A percentile compares a stretch with the other conserved stretches of the same genome.
Evolutionary conservation across 2,113 vertebrate species (phyloP).

Genomic region (Megaleporinus macrocephalus): DNA sequence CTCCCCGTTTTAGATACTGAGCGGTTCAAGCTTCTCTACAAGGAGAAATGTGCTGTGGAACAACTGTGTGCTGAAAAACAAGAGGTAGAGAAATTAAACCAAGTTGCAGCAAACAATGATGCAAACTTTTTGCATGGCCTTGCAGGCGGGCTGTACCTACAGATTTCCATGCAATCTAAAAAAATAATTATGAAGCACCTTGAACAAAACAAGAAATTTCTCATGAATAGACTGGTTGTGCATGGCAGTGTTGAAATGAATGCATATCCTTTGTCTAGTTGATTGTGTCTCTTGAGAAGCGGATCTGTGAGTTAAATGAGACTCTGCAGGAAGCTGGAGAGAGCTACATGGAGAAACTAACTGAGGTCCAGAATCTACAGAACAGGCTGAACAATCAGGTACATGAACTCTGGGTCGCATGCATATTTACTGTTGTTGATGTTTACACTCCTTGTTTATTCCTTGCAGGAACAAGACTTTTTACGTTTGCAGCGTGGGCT

Average conservation of each 20-base stretch:
- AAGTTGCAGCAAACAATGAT: not conserved
- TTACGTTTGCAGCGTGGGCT: slow-evolving; percentile 64
- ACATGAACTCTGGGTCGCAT: not conserved
- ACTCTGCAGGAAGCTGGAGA: slow-evolving; percentile 73
- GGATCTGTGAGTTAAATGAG: slow-evolving; percentile 77
- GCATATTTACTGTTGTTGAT: not conserved
- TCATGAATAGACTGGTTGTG: too few species aligned
- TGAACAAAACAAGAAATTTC: too few species aligned
- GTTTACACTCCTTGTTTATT: not conserved
- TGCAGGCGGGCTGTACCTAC: too few species aligned
- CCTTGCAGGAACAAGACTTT: slow-evolving; percentile 65
- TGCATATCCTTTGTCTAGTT: slow-evolving; percentile 65
- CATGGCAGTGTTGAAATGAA: too few species aligned
- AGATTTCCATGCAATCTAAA: too few species aligned
- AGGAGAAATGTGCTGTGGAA: slow-evolving; percentile 73
- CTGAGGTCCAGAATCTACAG: slow-evolving; percentile 66
- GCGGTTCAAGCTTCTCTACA: slow-evolving; percentile 58
- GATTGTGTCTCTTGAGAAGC: slow-evolving; percentile 79
- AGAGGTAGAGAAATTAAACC: slow-evolving; percentile 71
- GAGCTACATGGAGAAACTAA: slow-evolving; percentile 67
- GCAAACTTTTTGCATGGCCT: not conserved
- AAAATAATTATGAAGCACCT: too few species aligned
- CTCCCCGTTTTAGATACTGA: slow-evolving; percentile 48
- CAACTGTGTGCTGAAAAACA: slow-evolving; percentile 81
- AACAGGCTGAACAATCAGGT: slow-evolving; percentile 66